Evolutionary conservation across 2,113 vertebrate genomes (phyloP).

Genomic region (Toxotes chatareus): DNA sequence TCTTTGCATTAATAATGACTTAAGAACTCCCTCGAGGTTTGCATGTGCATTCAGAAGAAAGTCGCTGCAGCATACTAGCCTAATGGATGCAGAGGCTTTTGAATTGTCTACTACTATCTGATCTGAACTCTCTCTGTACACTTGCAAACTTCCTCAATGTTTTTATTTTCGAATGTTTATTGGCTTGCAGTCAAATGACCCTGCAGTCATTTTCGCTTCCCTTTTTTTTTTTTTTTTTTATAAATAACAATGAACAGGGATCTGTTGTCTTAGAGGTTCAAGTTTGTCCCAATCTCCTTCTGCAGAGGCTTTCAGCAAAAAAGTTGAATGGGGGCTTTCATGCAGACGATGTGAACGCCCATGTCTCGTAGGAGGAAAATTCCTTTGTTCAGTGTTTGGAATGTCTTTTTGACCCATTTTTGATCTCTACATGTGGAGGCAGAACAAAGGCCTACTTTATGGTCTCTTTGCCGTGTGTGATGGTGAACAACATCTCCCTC

Average conservation of each 20-base stretch:
- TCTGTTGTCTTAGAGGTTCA: neutral
- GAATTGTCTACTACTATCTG: neutral
- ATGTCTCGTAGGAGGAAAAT: constrained; percentile 8
- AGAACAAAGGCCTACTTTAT: constrained; percentile 50
- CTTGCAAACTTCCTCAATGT: neutral
- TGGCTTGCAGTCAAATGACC: constrained; percentile 1
- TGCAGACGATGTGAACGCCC: constrained; percentile 18
- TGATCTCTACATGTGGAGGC: constrained; percentile 34
- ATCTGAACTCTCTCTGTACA: neutral
- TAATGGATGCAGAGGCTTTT: neutral
- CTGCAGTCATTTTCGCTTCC: neutral
- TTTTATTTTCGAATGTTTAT: neutral
- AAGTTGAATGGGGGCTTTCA: constrained; percentile 7
- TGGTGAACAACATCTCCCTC: constrained; percentile 18
- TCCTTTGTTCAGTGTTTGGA: constrained; percentile 52
- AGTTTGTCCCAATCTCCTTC: neutral
- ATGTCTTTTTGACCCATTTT: constrained; percentile 41
- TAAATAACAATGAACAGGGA: neutral
- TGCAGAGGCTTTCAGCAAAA: neutral
- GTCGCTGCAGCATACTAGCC: neutral
- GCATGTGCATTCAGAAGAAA: neutral
- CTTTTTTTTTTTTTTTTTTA: neutral
- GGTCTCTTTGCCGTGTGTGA: constrained; percentile 13
- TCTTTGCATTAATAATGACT: constrained; percentile 1
- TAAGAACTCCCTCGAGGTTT: constrained; percentile 15